Conservation (phyloP, 53 echinoderm and acorn worm genomes). For the Apostichopus leukothele region DNA sequence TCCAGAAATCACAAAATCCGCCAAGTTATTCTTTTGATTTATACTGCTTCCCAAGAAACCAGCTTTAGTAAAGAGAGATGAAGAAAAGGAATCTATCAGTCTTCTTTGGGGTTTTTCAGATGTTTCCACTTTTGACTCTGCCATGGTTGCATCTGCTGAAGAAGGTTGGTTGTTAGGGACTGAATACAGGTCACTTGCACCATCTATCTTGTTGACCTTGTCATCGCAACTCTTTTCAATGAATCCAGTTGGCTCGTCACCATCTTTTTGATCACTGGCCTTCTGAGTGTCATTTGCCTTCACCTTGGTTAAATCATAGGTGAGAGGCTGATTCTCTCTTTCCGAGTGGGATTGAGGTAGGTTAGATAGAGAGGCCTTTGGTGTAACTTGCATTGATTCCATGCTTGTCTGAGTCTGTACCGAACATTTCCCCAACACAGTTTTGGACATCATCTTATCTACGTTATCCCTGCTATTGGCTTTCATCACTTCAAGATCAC, state of each 20-base stretch:
- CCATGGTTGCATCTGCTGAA: too few relatives aligned
- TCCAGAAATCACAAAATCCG: too few relatives aligned
- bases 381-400: neutral
- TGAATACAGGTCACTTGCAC: too few relatives aligned
- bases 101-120: neutral
- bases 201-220: neutral
- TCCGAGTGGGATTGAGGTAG: too few relatives aligned
- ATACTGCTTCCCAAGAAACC: neutral
- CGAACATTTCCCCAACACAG: too few relatives aligned
- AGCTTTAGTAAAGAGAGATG: neutral
- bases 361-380: neutral
- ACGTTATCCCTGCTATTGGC: neutral
- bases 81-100: neutral
- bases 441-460: neutral
- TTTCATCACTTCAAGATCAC: neutral
- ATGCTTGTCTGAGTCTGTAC: too few relatives aligned
- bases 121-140: too few relatives aligned
- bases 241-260: neutral
- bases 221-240: neutral
- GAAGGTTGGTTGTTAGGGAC: too few relatives aligned
- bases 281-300: too few relatives aligned
- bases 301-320: too few relatives aligned
- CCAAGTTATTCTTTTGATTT: neutral
- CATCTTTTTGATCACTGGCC: neutral
- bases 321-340: too few relatives aligned